Evolutionary conservation across 2,888 invertebrate species (phyloP).

Genomic region (Yponomeuta malinellus): DNA sequence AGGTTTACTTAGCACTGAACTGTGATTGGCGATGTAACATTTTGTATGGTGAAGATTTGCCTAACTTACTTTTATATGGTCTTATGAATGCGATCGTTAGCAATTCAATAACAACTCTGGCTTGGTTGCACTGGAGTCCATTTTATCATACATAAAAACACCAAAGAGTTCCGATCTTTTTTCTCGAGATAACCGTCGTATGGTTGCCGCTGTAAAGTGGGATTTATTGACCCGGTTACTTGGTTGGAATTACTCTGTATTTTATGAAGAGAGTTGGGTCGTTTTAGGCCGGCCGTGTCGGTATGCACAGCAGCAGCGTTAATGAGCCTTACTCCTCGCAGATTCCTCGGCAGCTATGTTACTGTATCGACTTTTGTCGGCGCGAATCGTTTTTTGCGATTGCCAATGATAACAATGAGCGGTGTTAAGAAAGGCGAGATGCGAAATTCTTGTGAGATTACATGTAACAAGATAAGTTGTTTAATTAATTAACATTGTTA

Average conservation of each 20-base stretch:
- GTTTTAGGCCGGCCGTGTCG: slow-evolving; percentile 18
- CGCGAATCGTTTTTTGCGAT: slow-evolving; percentile 69
- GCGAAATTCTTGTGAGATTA: slow-evolving; percentile 52
- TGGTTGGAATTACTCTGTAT: neutral
- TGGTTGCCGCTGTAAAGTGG: neutral
- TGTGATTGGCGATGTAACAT: neutral
- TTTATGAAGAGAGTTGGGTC: neutral
- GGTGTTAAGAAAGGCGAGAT: slow-evolving; percentile 54
- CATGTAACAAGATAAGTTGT: slow-evolving; percentile 45
- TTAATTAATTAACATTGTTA: slow-evolving; percentile 54
- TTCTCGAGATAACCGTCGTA: neutral
- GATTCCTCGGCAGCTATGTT: slow-evolving; percentile 63
- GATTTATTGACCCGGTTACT: neutral
- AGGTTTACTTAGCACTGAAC: neutral
- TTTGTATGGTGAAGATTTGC: neutral
- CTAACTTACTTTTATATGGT: neutral
- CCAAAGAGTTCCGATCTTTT: slow-evolving; percentile 16
- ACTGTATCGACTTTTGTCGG: slow-evolving; percentile 62
- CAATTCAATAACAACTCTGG: slow-evolving; percentile 7
- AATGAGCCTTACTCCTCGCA: slow-evolving; percentile 65
- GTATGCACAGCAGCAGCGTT: slow-evolving; percentile 51
- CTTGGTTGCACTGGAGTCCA: neutral
- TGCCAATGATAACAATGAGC: slow-evolving; percentile 65
- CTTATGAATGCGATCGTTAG: neutral
- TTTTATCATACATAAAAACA: neutral